Evolutionary conservation across 2,113 vertebrate genomes (phyloP), one percentile per base, ranked within the genome.

Genomic region (Chionis minor): DNA sequence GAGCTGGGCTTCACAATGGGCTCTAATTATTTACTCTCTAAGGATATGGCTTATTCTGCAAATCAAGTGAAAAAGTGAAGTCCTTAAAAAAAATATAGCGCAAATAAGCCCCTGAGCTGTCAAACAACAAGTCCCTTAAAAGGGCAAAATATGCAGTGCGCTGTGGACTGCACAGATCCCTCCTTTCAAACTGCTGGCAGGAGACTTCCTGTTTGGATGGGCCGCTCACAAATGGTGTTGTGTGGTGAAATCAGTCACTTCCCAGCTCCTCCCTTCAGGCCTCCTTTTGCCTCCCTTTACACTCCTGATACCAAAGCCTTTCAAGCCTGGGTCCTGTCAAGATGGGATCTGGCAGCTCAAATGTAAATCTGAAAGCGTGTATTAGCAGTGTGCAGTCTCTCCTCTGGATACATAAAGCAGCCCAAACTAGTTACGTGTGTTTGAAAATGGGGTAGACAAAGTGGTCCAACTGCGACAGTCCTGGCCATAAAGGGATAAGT

Each of bases 61-160:
- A 88, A 95, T 96, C 56, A 95, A 93, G 66, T 95, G 87, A 95
- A 94, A 93, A 90, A 97, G 71, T 61, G 49, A 90, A 96, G 90
- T 79, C 83, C 89, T 95, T 95, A 58, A 92, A 87, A 38, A 38
- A 87, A 91, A 91, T 81, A 86, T 73, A 94, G 84, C 74, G 90
- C 87, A 97, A 97, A 90, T 92, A 96, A 96, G 49, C 83, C 72
- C 71, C 47, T 51, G 69, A 95, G 42, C 92, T 96, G 90, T 96
- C 92, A 96, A 96, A 96, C 79, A 94, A 83, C 26, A 95, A 86
- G 74, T 58, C 91, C 96, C 97, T 97, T 97, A 97, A 97, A 98
- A 97, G 95, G 96, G 71, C 91, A 97, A 97, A 96, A 93, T 97
- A 95, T 94, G 96, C n/a, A 3, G 66, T 38, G 5, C 49, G 90